Evolutionary conservation across 2,797 vertebrate species (phyloP), one percentile per base, ranked within the genome.

Genomic region (Amazona finschi): DNA sequence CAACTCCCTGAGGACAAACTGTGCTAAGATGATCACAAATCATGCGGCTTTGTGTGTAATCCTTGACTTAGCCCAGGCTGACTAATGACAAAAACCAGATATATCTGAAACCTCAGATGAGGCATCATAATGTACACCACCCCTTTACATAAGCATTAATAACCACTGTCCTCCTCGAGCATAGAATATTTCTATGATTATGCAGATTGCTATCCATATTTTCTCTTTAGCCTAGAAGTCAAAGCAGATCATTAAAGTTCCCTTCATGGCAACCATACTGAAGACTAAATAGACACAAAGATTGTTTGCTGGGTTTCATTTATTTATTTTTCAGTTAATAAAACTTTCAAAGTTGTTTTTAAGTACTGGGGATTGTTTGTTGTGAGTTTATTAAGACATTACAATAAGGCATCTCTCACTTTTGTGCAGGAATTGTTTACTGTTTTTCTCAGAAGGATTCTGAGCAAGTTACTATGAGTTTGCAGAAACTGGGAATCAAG

Each of bases 361-460:
- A 47, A 83, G 7, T 30, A 21, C 8, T 85, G 57, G 36, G 19
- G 25, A 44, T 50, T 69, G 17, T 86, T 83, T 57, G 27, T 19
- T 6, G 15, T n/a, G 30, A 1, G 5, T 16, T 75, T 61, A 79
- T 66, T 41, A 61, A 58, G 49, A 13, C 9, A 11, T 64, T 44
- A 12, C 11, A 50, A 18, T 84, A 75, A 81, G 9, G 4, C 19
- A 10, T 89, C 17, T 95, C 78, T 66, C 19, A 47, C 44, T 96
- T 83, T 43, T 83, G 41, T 93, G 24, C 97, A 99, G 99, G 99
- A 64, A 99, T 99, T 33, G 97, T 99, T 83, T 99, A 99, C 43
- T 99, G 99, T 60, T 99, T 99, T 97, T 99, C 99, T 87, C 99
- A 99, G 97, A 99, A 99, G 96, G 99, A 99, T 76, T 98, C 99